Evolutionary conservation across 2,797 vertebrate species (phyloP), one percentile per base, ranked within the genome.

Genomic region (Brachyalestes nurse): DNA sequence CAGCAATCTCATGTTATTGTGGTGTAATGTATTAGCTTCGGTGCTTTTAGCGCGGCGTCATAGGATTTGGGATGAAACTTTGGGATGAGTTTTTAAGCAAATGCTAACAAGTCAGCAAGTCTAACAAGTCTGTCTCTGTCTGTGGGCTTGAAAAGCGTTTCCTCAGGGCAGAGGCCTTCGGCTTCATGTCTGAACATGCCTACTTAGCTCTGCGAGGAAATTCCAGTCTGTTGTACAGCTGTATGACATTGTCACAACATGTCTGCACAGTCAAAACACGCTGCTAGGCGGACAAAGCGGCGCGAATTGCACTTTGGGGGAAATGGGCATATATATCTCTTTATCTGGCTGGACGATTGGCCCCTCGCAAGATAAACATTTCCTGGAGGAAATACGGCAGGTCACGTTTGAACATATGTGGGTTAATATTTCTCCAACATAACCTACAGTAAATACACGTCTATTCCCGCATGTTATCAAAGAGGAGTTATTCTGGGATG

Each of bases 171-270:
- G 66, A 74, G 25, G 69, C 57, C 64, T 49, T 79, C 57, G 21
- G 19, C 21, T 19, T 82, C 74, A 25, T 65, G 86, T 83, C 60
- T 75, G 75, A 80, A 83, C 84, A 75, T 71, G 86, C 40, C 57
- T 78, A 58, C 61, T 61, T 2, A 71, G 42, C 72, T 16, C 62
- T 65, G 40, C 28, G n/a, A 80, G 70, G 79, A 77, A 77, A 86
- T 85, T 84, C 77, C 79, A 77, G 42, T 23, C 40, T 21, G 62
- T 76, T 82, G 60, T 76, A 79, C 34, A 49, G 4, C 34, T 62
- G 12, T 83, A 61, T 45, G 8, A 74, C 64, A 73, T 42, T 72
- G 60, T 78, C 75, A 62, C 47, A 57, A 84, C 77, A 78, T 8
- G n/a, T 80, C 58, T 57, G 16, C 21, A 8, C 38, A 72, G 62